These are phyloP conservation scores for Macrotrachela quadricornifera DNA, from an alignment of 1,140 invertebrate genomes.

Conservation along the genomic window DNA sequence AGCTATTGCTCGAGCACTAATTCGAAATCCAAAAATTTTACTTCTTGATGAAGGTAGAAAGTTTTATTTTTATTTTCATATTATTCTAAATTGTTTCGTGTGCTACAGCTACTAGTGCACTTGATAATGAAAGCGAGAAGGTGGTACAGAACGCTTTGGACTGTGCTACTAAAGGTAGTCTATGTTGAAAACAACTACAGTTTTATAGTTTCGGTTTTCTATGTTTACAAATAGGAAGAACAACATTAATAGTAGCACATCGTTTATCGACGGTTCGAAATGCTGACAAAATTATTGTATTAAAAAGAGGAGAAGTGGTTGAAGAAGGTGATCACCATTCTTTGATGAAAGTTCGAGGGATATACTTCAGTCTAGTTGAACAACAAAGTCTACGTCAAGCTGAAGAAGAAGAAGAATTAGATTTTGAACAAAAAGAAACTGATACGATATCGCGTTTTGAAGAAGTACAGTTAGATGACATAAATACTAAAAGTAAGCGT, in stretches of 20 bases:
- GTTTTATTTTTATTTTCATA: too few relatives aligned
- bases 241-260: conserved; percentile 74
- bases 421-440: too few relatives aligned
- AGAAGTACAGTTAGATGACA: too few relatives aligned
- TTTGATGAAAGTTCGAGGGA: neutral
- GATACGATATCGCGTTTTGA: too few relatives aligned
- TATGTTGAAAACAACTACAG: too few relatives aligned
- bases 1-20: conserved; percentile 11
- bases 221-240: conserved; percentile 31
- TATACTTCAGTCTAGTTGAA: neutral
- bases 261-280: conserved; percentile 67
- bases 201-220: too few relatives aligned
- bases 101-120: conserved; percentile 22
- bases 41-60: conserved; percentile 49
- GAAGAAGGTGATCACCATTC: conserved; percentile 42
- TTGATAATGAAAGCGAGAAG: conserved; percentile 28
- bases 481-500: too few relatives aligned
- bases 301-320: conserved; percentile 66
- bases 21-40: conserved; percentile 49
- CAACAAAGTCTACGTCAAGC: too few relatives aligned
- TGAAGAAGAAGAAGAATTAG: too few relatives aligned
- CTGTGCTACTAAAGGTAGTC: conserved; percentile 31
- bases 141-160: conserved; percentile 24
- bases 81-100: too few relatives aligned
- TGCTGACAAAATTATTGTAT: conserved; percentile 68